phyloP scores from a whole-genome alignment of 2,888 invertebrate species.

The Syrphus vitripennis region DNA sequence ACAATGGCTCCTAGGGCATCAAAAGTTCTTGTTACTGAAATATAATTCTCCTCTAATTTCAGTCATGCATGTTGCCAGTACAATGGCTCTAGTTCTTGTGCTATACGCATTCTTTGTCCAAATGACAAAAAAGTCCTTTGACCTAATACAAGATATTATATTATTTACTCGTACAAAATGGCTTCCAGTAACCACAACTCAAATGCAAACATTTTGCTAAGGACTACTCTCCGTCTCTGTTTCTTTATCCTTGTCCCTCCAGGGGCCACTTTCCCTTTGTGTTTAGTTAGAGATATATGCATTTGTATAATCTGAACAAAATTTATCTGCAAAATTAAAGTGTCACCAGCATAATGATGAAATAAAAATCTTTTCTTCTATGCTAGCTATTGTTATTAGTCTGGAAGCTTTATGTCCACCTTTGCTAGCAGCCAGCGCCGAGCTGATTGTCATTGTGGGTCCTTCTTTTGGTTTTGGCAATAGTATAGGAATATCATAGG shows the following conservation, averaged over 20 bases:
- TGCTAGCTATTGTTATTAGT: conserved; percentile 43
- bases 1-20: background rate
- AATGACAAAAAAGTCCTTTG: conserved; percentile 3
- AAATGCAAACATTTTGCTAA: conserved; percentile 7
- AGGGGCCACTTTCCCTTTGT: conserved; percentile 2
- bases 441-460: background rate
- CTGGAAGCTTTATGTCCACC: conserved; percentile 56
- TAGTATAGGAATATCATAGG: background rate
- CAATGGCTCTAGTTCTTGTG: background rate
- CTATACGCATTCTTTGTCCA: conserved; percentile 13
- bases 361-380: conserved; percentile 57
- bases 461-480: background rate
- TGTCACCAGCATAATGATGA: conserved; percentile 68
- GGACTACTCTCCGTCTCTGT: background rate
- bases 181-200: background rate
- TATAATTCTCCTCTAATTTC: background rate
- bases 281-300: background rate
- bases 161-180: background rate
- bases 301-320: conserved; percentile 37
- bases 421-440: conserved; percentile 1
- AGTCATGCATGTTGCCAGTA: background rate
- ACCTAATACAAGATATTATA: background rate
- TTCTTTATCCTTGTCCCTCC: background rate
- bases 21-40: background rate
- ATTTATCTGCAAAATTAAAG: conserved; percentile 69